Conservation (phyloP, 2,797 vertebrate genomes). For the Fratercula arctica region DNA sequence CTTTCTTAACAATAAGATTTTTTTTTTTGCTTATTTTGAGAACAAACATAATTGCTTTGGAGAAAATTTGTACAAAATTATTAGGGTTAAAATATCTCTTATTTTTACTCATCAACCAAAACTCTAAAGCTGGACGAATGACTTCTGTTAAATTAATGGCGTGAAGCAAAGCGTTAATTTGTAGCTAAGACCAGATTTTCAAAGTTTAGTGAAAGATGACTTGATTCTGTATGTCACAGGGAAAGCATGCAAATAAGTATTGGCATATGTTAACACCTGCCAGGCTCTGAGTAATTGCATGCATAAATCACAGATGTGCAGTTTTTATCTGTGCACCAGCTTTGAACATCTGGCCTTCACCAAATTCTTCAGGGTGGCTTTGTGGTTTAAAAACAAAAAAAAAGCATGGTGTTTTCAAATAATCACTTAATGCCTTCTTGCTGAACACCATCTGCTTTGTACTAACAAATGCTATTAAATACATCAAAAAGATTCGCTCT, state of each 20-base stretch:
- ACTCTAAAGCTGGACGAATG: neutral
- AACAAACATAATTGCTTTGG: neutral
- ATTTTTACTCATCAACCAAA: neutral
- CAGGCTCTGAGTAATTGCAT: neutral
- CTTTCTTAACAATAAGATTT: neutral
- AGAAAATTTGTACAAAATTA: neutral
- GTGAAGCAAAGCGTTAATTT: neutral
- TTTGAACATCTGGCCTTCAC: constrained; percentile 40
- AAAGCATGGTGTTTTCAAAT: constrained; percentile 21
- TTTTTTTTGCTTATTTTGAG: neutral
- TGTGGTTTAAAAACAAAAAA: neutral
- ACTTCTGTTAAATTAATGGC: neutral
- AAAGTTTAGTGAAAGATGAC: neutral
- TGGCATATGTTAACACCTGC: neutral
- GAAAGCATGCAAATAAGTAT: neutral
- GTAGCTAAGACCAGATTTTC: constrained; percentile 31
- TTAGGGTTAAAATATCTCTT: neutral
- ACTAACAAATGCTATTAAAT: constrained; percentile 41
- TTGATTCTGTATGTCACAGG: neutral
- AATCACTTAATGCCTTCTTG: constrained; percentile 19
- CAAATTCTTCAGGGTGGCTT: neutral
- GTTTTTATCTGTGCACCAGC: constrained; percentile 1
- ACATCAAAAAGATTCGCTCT: neutral
- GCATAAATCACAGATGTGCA: neutral
- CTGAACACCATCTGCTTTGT: constrained; percentile 47